Evolutionary conservation across 2,888 invertebrate species (phyloP).

Genomic region (Heliconius ismenius): DNA sequence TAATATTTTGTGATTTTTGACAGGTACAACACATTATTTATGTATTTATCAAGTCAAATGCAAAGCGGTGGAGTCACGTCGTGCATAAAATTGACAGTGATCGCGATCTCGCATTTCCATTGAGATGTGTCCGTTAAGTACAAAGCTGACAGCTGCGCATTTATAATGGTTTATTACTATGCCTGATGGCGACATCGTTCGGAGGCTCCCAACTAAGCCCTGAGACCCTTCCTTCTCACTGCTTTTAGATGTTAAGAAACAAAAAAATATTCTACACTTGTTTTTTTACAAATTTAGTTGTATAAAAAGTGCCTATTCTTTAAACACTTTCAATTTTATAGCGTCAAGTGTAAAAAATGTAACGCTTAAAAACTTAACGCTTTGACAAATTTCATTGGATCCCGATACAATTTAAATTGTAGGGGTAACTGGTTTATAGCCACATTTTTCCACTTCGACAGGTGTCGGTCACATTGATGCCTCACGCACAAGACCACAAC

Average conservation of each 20-base stretch:
- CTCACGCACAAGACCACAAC: constrained; percentile 35
- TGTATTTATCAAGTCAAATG: constrained; percentile 50
- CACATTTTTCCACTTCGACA: constrained; percentile 47
- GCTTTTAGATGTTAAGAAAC: not conserved
- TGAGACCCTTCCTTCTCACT: not conserved
- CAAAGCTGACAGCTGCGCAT: constrained; percentile 51
- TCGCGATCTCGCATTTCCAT: constrained; percentile 51
- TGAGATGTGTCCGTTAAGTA: constrained; percentile 51
- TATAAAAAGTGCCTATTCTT: not conserved
- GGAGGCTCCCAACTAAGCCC: constrained; percentile 12
- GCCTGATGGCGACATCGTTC: constrained; percentile 38
- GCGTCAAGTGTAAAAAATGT: not conserved
- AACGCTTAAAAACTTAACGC: not conserved
- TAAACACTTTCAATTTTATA: not conserved
- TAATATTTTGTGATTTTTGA: constrained; percentile 48
- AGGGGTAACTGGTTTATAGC: constrained; percentile 42
- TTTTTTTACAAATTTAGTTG: no score
- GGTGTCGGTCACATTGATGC: constrained; percentile 62
- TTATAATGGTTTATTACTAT: constrained; percentile 44
- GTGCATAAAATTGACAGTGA: constrained; percentile 53
- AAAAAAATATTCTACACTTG: not conserved
- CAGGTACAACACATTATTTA: constrained; percentile 50
- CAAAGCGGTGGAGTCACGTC: constrained; percentile 52
- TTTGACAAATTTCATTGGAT: constrained; percentile 28
- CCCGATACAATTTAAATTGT: constrained; percentile 32